phyloP scores from a whole-genome alignment of 2,888 invertebrate species.

The Zonitis immaculata region DNA sequence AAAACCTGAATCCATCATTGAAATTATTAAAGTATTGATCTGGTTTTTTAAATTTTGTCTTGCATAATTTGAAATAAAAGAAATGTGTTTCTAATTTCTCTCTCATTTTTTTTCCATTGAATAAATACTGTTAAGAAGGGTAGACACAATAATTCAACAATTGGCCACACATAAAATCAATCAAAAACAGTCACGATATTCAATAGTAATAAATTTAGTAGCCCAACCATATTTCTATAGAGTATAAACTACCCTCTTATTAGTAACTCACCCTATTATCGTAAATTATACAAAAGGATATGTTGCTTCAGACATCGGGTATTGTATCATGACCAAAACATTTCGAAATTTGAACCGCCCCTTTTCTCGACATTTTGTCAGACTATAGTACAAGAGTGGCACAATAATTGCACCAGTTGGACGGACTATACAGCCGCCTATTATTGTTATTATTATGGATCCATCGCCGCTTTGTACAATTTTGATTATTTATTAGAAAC shows the following conservation, averaged over 20 bases:
- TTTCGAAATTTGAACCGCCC: conserved; percentile 16
- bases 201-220: neutral
- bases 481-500: too few species aligned
- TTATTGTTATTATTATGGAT: conserved; percentile 2
- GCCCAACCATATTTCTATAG: neutral
- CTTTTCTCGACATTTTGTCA: conserved; percentile 2
- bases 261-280: neutral
- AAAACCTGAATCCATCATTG: too few species aligned
- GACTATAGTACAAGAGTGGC: conserved; percentile 5
- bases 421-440: conserved; percentile 15
- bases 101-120: neutral
- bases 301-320: neutral
- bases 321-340: conserved; percentile 15
- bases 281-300: neutral
- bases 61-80: too few species aligned
- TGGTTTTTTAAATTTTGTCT: too few species aligned
- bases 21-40: too few species aligned
- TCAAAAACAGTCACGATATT: conserved; percentile 8
- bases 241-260: neutral
- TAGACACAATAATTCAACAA: too few species aligned
- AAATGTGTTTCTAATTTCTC: too few species aligned
- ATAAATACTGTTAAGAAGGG: too few species aligned
- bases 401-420: conserved; percentile 13
- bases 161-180: conserved; percentile 1
- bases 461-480: neutral